Percentiles rank a stretch among this genome's conserved stretches.
Evolutionary conservation across 2,888 invertebrate species (phyloP).

Genomic region (Exephanes ischioxanthus): DNA sequence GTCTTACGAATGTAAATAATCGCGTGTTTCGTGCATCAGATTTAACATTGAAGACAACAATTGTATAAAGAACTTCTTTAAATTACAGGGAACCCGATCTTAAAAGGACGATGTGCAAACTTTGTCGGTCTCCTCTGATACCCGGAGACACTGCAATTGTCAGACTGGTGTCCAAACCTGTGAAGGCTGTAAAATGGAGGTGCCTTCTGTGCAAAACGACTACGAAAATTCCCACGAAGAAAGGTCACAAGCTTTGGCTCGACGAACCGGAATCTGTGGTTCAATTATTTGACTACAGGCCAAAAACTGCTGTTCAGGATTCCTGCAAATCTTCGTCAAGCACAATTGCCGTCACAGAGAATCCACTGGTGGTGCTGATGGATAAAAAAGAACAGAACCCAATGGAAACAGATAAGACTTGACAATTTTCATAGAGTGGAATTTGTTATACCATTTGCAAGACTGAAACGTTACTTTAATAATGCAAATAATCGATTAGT

Average conservation of each 20-base stretch:
- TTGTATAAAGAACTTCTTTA: neutral
- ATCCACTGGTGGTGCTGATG: neutral
- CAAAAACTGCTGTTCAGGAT: slow-evolving; percentile 61
- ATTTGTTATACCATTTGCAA: neutral
- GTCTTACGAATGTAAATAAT: slow-evolving; percentile 87
- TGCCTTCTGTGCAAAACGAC: slow-evolving; percentile 84
- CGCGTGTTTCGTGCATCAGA: neutral
- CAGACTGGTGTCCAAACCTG: slow-evolving; percentile 85
- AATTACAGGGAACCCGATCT: slow-evolving; percentile 86
- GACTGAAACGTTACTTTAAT: neutral
- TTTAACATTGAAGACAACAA: neutral
- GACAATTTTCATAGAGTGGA: neutral
- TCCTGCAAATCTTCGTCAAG: neutral
- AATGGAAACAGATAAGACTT: neutral
- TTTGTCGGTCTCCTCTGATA: slow-evolving; percentile 86
- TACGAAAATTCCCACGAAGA: slow-evolving; percentile 83
- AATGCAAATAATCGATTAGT: neutral
- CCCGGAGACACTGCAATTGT: slow-evolving; percentile 86
- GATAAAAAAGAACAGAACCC: slow-evolving; percentile 1
- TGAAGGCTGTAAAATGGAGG: slow-evolving; percentile 85
- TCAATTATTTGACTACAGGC: slow-evolving; percentile 85
- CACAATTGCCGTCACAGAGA: neutral
- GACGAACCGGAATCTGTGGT: slow-evolving; percentile 86
- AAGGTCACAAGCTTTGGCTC: slow-evolving; percentile 86
- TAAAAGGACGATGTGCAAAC: slow-evolving; percentile 88